Base-by-base conservation (phyloP, 2,797 vertebrate species). In the Caiman crocodilus region DNA sequence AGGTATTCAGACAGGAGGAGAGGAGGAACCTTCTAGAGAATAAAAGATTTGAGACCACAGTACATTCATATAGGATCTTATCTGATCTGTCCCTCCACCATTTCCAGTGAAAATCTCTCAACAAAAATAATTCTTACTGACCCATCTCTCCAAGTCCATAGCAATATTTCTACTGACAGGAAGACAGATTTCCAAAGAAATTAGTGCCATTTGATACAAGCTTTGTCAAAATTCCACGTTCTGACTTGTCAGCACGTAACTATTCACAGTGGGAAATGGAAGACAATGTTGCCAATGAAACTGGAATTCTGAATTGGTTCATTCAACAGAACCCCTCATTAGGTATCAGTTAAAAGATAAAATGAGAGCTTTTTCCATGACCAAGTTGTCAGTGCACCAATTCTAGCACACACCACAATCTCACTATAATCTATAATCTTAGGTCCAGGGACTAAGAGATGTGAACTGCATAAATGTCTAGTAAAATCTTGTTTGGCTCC, bases 61-160 rank as follows among this genome's bases (percentile, higher is more conserved):
- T 0, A 1, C 73, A 85, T 91, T 92, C 83, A 84, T n/a, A 75
- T 85, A 76, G 83, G 80, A 56, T 85, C 73, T 73, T 58, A 61
- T 60, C 32, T 26, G 61, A 89, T 60, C 21, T 73, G 35, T 14
- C 35, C 69, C 50, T 73, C 69, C 35, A 42, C 14, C 35, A 73
- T 14, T 23, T 90, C 90, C 83, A 91, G 93, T 83, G 93, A 90
- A 90, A 95, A 92, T 75, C 91, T 95, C 82, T 93, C 94, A 96
- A 95, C 87, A 88, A 86, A 76, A 90, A 60, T 76, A 90, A 94
- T 94, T 88, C 90, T 50, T 25, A 85, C 79, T 88, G 84, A 90
- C 84, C 63, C 89, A 76, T 77, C 75, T 90, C 82, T 84, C 79
- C 75, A 90, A 92, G 86, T 79, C 76, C 75, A 10, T 92, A 90